Evolutionary conservation across 2,797 vertebrate genomes (phyloP), one percentile per base, ranked within the genome.

Genomic region (Lagocephalus sceleratus): DNA sequence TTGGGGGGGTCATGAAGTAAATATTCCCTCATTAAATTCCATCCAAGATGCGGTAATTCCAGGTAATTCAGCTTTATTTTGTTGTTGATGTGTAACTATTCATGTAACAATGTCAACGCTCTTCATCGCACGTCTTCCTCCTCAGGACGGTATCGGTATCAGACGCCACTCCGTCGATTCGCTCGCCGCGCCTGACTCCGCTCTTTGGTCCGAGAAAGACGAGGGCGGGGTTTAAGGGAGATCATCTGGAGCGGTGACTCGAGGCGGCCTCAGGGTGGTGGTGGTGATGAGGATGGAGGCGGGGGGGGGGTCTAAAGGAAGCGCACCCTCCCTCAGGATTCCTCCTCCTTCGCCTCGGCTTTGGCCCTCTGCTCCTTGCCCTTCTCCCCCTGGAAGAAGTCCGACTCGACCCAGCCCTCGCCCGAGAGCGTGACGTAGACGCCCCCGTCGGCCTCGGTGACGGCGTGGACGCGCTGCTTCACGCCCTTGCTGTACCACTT

Each of bases 401-500:
- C 96, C 0, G 96, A 99, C 8, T 95, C 94, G 12, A 92, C 79
- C 20, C 63, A 89, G 25, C 73, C 60, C 3, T 76, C 21, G 26
- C 83, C 61, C 1, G 92, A 94, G 63, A 95, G 90, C 54, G 79
- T 89, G 72, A 98, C 90, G n/a, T 92, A 97, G 70, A 97, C 51
- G 0, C 91, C 89, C 38, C 93, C 93, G 1, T 90, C 78, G 39
- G 72, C 71, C 73, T 92, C 86, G 0, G 76, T 93, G 73, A 97
- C 71, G 0, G 59, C 73, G 79, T 98, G 93, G 77, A 83, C 86
- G 75, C 96, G 92, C 82, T 99, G 96, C 75, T 95, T 98, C 54
- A 92, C 69, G 57, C 96, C 96, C 83, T 94, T 97, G 47, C 94
- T 95, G 64, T 65, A 85, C 95, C 94, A 98, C 61, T 71, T 82